Evolutionary conservation across 2,797 vertebrate species (phyloP), one percentile per base, ranked within the genome.

Genomic region (Petrocephalus schoutedeni): DNA sequence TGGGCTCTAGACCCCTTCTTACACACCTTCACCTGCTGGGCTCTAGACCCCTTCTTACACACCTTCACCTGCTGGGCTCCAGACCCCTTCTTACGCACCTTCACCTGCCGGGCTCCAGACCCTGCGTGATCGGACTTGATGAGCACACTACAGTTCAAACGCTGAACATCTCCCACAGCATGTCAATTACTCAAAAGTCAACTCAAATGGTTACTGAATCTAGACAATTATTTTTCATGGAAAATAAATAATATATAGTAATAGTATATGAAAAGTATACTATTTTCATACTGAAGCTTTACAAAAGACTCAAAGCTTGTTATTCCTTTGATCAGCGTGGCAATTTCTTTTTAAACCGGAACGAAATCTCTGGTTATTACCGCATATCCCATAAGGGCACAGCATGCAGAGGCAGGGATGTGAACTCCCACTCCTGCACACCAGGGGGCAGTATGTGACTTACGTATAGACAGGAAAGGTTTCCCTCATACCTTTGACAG

Each of bases 371-470:
- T 89, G 56, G 89, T 84, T 86, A 36, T 57, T 90, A 87, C 91
- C 92, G 85, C 71, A 87, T 92, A 89, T 92, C 93, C 92, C 92
- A 87, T 74, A 91, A 90, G 90, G 90, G 53, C 88, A 88, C 86
- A 41, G 21, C 61, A 51, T 85, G 49, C 57, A 89, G 77, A 88
- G 88, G 89, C 90, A 84, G 87, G 89, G 92, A 93, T 92, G 92
- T 88, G 83, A 23, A 9, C 77, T 91, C 77, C 89, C 4, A 0
- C n/a, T 19, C 16, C 2, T 41, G 3, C 21, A 16, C 96, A 96
- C 93, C 88, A 95, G 96, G 95, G 95, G 95, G 95, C 96, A 96
- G 95, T 96, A 94, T 94, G 94, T 93, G 95, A 95, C 95, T 91
- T 91, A 88, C 92, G 67, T 77, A 87, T 77, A 61, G 64, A 49